These are phyloP conservation scores for Hemibagrus guttatus DNA, from an alignment of 2,797 vertebrate genomes.

Conservation along the genomic window DNA sequence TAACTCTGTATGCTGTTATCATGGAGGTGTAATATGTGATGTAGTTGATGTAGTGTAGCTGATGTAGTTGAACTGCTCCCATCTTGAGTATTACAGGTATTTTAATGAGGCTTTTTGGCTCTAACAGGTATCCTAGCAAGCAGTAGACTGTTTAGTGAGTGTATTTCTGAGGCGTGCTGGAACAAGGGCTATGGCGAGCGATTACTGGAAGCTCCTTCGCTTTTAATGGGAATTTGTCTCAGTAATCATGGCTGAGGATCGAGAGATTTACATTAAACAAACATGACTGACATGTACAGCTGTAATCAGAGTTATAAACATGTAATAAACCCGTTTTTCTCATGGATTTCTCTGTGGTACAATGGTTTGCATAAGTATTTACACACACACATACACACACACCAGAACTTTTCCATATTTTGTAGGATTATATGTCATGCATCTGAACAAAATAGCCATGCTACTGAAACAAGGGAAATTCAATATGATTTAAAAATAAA, in stretches of 20 bases:
- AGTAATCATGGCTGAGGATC: not conserved
- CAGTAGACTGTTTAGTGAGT: not conserved
- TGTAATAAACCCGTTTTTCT: constrained; percentile 19
- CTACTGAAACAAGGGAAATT: not conserved
- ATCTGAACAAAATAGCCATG: not conserved
- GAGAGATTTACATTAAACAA: not conserved
- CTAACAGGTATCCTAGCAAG: not conserved
- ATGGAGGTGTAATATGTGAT: not conserved
- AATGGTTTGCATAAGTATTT: not conserved
- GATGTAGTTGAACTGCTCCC: not conserved
- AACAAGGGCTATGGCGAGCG: not conserved
- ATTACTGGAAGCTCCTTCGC: constrained; percentile 1
- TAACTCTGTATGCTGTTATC: not conserved
- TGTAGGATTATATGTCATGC: not conserved
- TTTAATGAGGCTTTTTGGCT: constrained; percentile 9
- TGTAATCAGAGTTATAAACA: not conserved
- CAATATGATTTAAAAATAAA: not conserved
- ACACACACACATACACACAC: not conserved
- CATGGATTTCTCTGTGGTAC: not conserved
- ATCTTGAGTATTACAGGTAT: not conserved
- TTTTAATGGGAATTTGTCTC: not conserved
- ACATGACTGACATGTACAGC: not conserved
- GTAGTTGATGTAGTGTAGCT: not conserved
- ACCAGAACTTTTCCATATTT: not conserved
- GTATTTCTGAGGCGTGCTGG: constrained; percentile 8